A percentile compares a stretch with the other conserved stretches of the same genome.
Evolutionary conservation across 2,797 vertebrate genomes (phyloP).

Genomic region (Antrozous pallidus): DNA sequence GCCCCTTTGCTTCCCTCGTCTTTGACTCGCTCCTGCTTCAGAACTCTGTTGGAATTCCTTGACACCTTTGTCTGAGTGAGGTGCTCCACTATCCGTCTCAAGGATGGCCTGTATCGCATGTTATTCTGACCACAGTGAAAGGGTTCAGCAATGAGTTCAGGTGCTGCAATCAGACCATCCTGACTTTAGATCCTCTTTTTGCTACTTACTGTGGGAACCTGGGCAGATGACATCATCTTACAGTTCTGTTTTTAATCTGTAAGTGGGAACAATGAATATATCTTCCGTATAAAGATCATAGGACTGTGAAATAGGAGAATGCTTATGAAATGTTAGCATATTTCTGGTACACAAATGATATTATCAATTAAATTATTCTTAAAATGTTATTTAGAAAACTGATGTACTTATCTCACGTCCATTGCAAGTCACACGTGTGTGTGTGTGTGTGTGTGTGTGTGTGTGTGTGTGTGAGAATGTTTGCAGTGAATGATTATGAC

Average conservation of each 20-base stretch:
- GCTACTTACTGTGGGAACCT: not conserved
- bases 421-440: not conserved
- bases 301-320: not conserved
- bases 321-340: not conserved
- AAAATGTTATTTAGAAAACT: not conserved
- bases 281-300: not conserved
- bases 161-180: accelerated
- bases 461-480: not conserved
- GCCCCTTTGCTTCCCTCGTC: not conserved
- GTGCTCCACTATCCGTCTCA: accelerated
- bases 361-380: not conserved
- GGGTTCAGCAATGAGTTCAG: not conserved
- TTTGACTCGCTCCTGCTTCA: not conserved
- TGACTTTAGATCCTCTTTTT: not conserved
- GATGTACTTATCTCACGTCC: not conserved
- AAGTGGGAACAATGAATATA: not conserved
- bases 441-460: not conserved
- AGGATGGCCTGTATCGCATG: not conserved
- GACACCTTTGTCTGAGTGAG: not conserved
- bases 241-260: not conserved
- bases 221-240: not conserved
- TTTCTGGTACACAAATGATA: not conserved
- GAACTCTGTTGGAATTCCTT: not conserved
- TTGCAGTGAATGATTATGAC: not conserved
- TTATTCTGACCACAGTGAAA: not conserved